These are phyloP conservation scores for Psix sp. DNA, from an alignment of 1,140 invertebrate species.

Conservation along the genomic window DNA sequence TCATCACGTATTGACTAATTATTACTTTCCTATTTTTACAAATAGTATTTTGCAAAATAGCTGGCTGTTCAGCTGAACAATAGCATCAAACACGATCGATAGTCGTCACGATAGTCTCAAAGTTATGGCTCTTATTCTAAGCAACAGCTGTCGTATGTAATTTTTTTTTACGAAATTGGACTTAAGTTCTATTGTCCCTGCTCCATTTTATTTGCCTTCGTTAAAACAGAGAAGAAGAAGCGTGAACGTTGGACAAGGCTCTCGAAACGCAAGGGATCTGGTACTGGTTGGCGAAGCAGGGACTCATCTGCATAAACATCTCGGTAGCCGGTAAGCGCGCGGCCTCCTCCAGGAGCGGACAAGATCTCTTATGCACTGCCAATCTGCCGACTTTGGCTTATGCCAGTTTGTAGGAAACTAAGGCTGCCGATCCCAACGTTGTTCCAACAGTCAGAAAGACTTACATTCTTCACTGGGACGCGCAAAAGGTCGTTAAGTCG, in stretches of 20 bases:
- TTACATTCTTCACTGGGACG: slow-evolving; percentile 57
- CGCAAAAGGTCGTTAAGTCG: slow-evolving; percentile 59
- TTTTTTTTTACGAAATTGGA: slow-evolving; percentile 27
- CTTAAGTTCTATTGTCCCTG: slow-evolving; percentile 49
- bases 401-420: slow-evolving; percentile 52
- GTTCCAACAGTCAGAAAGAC: slow-evolving; percentile 40
- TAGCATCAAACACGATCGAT: slow-evolving; percentile 32
- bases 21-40: too few relatives aligned
- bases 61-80: slow-evolving; percentile 39
- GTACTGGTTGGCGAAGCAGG: slow-evolving; percentile 45
- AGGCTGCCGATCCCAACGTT: slow-evolving; percentile 36
- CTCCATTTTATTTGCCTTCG: slow-evolving; percentile 63
- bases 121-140: slow-evolving; percentile 29
- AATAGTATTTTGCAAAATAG: too few relatives aligned
- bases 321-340: slow-evolving; percentile 55
- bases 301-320: slow-evolving; percentile 60
- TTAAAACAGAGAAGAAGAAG: slow-evolving; percentile 47
- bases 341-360: slow-evolving; percentile 38
- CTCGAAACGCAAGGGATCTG: slow-evolving; percentile 26
- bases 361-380: slow-evolving; percentile 52
- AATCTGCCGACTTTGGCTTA: slow-evolving; percentile 43
- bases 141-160: slow-evolving; percentile 33
- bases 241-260: slow-evolving; percentile 32
- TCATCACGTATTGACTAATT: too few relatives aligned
- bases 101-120: background rate